phyloP scores from a whole-genome alignment of 1,140 invertebrate genomes.

The Bombus confusus region DNA sequence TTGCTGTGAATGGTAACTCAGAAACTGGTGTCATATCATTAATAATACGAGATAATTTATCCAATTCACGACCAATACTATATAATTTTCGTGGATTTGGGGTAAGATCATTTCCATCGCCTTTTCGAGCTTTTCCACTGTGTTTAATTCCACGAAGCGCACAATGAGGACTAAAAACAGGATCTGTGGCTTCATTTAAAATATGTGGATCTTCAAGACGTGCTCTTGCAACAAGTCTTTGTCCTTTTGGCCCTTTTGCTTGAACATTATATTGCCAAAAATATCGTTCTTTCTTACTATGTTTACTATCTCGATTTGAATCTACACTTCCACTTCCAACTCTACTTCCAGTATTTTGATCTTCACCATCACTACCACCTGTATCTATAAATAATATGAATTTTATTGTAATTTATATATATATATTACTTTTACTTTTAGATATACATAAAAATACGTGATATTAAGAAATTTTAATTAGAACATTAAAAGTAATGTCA shows the following conservation, averaged over 20 bases:
- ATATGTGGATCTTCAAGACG: conserved; percentile 96
- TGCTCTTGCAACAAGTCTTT: conserved; percentile 90
- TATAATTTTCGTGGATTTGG: conserved; percentile 96
- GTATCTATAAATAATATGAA: conserved; percentile 43
- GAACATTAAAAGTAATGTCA: not conserved
- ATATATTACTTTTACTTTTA: not conserved
- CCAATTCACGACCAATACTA: conserved; percentile 95
- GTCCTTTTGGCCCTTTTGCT: conserved; percentile 98
- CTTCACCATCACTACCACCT: conserved; percentile 85
- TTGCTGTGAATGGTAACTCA: conserved; percentile 93
- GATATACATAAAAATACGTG: not conserved
- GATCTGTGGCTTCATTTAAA: conserved; percentile 94
- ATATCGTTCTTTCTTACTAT: conserved; percentile 91
- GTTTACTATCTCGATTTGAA: conserved; percentile 73
- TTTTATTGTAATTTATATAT: not conserved
- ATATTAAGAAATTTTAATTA: not conserved
- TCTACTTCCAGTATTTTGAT: conserved; percentile 79
- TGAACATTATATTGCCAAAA: conserved; percentile 99
- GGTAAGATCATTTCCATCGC: conserved; percentile 98
- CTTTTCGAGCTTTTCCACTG: conserved; percentile 97
- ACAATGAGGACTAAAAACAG: conserved; percentile 95
- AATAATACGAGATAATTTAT: conserved; percentile 94
- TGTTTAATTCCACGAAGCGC: conserved; percentile 95
- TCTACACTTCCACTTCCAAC: conserved; percentile 78
- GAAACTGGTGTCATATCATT: conserved; percentile 98